Percentiles rank a stretch among this genome's conserved stretches.
These are phyloP conservation scores for Cantharis flavilabris DNA, from an alignment of 2,888 invertebrate species.

Conservation along the genomic window DNA sequence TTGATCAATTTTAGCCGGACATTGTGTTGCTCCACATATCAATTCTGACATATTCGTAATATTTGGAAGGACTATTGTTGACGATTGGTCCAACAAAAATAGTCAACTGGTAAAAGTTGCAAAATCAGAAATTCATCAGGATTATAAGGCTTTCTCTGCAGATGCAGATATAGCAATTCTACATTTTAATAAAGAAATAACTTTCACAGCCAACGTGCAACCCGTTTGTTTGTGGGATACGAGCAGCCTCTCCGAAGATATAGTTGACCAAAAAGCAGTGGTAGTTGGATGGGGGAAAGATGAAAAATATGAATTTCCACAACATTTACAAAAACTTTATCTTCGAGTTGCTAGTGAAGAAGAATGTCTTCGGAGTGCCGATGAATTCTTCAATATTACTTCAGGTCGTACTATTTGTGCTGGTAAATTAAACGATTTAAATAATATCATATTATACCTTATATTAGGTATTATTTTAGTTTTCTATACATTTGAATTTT, in stretches of 20 bases:
- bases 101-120: constrained; percentile 52
- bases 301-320: constrained; percentile 54
- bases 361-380: constrained; percentile 55
- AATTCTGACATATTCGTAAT: constrained; percentile 8
- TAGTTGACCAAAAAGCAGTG: constrained; percentile 53
- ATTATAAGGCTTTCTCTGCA: constrained; percentile 61
- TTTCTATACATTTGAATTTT: constrained; percentile 14
- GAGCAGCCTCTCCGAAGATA: constrained; percentile 48
- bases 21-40: constrained; percentile 38
- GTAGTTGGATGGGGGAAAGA: constrained; percentile 66
- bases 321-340: constrained; percentile 58
- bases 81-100: constrained; percentile 41
- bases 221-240: constrained; percentile 69
- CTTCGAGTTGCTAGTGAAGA: constrained; percentile 61
- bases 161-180: constrained; percentile 64
- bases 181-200: constrained; percentile 57
- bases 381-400: constrained; percentile 45
- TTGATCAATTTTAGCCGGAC: constrained; percentile 41
- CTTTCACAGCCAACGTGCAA: constrained; percentile 60
- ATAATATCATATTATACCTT: no score
- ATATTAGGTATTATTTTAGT: no score
- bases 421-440: constrained; percentile 49
- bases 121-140: constrained; percentile 58
- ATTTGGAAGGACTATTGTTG: constrained; percentile 45
- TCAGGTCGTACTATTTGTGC: constrained; percentile 66